Conservation (phyloP, 2,113 vertebrate species). For the Sciurus niger region DNA sequence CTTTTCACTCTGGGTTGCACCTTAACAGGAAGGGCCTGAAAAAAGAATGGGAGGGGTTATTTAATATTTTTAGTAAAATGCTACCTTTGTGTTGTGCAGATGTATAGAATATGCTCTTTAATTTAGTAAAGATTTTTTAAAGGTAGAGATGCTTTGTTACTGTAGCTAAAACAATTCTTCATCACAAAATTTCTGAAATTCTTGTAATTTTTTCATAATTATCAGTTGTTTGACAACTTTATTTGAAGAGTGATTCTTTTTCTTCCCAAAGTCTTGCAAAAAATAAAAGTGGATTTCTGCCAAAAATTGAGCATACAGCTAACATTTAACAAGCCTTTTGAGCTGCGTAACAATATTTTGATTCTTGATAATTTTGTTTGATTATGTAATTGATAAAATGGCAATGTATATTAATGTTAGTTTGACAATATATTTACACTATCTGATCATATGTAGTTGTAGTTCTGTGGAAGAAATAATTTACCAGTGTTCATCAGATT, state of each 20-base stretch:
- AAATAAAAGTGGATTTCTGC: neutral
- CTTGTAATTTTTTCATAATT: neutral
- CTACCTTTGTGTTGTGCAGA: neutral
- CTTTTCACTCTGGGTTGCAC: neutral
- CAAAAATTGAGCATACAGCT: neutral
- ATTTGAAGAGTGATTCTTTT: neutral
- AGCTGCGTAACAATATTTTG: neutral
- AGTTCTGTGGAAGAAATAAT: neutral
- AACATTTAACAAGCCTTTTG: neutral
- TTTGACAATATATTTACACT: neutral
- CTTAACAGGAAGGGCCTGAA: neutral
- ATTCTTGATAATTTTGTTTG: neutral
- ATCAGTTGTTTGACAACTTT: neutral
- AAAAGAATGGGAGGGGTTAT: neutral
- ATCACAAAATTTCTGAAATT: neutral
- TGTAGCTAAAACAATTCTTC: neutral
- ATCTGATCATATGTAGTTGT: neutral
- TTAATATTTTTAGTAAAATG: neutral
- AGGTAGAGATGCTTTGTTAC: neutral
- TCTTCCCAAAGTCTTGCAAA: neutral
- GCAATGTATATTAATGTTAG: neutral
- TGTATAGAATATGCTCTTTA: neutral
- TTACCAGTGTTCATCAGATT: neutral
- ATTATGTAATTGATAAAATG: neutral
- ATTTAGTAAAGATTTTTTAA: neutral